A percentile compares a stretch with the other conserved stretches of the same genome.
Conservation (phyloP, 2,888 invertebrate genomes). For the Fissipunctia ypsillon region DNA sequence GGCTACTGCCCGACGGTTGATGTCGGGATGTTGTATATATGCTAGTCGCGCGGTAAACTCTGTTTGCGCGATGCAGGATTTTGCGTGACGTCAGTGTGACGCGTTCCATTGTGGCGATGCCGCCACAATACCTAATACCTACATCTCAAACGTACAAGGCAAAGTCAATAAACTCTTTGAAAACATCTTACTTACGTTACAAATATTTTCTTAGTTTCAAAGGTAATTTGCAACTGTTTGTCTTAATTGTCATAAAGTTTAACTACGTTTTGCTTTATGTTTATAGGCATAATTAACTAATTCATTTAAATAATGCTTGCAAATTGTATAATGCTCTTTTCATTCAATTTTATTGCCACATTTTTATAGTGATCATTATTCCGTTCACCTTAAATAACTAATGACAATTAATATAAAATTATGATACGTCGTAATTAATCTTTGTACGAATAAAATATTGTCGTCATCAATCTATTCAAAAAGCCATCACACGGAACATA, state of each 20-base stretch:
- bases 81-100: too few species aligned
- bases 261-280: constrained; percentile 6
- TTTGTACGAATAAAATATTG: not conserved
- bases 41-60: too few species aligned
- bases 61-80: too few species aligned
- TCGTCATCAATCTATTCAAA: not conserved
- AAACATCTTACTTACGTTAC: not conserved
- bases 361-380: not conserved
- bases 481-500: not conserved
- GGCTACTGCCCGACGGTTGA: too few species aligned
- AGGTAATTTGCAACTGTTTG: constrained; percentile 8
- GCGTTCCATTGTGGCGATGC: too few species aligned
- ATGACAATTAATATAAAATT: not conserved
- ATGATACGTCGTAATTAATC: not conserved
- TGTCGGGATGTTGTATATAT: too few species aligned
- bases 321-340: not conserved
- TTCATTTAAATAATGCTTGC: not conserved
- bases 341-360: not conserved
- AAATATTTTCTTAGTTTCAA: constrained; percentile 7
- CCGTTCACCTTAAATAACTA: not conserved
- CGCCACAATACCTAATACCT: too few species aligned
- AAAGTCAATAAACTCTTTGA: constrained; percentile 17
- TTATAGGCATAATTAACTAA: not conserved
- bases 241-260: constrained; percentile 10
- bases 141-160: not conserved